phyloP scores from a whole-genome alignment of 1,140 invertebrate species.

The Pseudomyrmex concolor region DNA sequence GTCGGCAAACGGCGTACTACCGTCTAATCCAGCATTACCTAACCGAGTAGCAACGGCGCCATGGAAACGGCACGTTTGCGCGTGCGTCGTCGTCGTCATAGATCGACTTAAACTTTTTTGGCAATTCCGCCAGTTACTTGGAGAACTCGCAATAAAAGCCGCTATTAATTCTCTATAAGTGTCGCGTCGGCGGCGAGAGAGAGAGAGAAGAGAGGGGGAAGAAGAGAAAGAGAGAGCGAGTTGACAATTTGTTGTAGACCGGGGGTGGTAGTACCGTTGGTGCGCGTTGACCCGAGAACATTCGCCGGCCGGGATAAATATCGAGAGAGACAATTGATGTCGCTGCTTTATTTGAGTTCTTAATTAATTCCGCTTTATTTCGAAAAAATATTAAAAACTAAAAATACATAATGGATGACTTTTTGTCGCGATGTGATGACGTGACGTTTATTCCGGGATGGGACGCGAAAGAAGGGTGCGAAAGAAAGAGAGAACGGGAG shows the following conservation, averaged over 20 bases:
- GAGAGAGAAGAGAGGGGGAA: too few species aligned
- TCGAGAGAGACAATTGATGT: background rate
- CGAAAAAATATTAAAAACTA: conserved; percentile 6
- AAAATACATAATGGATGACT: too few species aligned
- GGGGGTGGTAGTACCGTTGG: conserved; percentile 12
- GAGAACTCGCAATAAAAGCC: conserved; percentile 57
- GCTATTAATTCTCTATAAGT: conserved; percentile 61
- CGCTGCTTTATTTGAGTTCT: background rate
- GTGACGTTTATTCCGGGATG: too few species aligned
- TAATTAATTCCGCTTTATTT: conserved; percentile 20
- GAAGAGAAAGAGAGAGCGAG: background rate
- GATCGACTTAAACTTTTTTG: conserved; percentile 57
- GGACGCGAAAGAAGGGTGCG: too few species aligned
- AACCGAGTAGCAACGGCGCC: conserved; percentile 60
- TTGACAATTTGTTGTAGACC: conserved; percentile 45
- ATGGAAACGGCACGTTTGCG: conserved; percentile 59
- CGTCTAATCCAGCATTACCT: conserved; percentile 65
- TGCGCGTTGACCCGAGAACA: conserved; percentile 24
- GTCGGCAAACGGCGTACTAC: conserved; percentile 58
- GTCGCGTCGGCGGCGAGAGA: background rate
- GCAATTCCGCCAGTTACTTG: conserved; percentile 50
- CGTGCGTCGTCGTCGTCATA: conserved; percentile 46
- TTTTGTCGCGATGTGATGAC: too few species aligned
- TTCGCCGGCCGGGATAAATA: conserved; percentile 16
- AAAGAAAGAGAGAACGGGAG: too few species aligned